Percentiles rank a stretch among this genome's conserved stretches.
Conservation (phyloP, 2,888 invertebrate genomes). For the Athetis lepigone region DNA sequence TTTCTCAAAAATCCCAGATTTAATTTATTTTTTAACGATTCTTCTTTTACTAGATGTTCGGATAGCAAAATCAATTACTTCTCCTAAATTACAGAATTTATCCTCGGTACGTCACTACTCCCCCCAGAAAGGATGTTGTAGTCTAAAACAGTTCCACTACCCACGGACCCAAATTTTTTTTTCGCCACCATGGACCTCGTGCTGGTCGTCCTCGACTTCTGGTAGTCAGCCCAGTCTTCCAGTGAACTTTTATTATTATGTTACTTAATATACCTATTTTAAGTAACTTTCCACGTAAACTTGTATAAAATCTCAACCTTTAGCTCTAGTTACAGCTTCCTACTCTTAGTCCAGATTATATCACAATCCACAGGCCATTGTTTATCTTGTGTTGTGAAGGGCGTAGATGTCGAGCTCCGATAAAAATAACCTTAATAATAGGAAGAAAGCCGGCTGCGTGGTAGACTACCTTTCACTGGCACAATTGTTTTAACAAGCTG, state of each 20-base stretch:
- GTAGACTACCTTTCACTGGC: constrained; percentile 59
- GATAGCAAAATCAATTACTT: not conserved
- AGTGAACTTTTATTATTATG: too few species aligned
- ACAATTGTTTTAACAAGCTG: constrained; percentile 61
- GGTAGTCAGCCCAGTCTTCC: too few species aligned
- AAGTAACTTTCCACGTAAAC: constrained; percentile 9
- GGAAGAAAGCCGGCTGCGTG: constrained; percentile 54
- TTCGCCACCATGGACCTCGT: too few species aligned
- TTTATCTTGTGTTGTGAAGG: constrained; percentile 62
- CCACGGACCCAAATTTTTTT: too few species aligned
- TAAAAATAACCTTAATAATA: constrained; percentile 62
- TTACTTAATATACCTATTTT: not conserved
- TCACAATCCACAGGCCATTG: constrained; percentile 58
- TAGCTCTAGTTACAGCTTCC: constrained; percentile 27
- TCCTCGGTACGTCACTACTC: too few species aligned
- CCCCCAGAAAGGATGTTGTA: too few species aligned
- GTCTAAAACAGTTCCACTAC: too few species aligned
- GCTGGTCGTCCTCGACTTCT: too few species aligned
- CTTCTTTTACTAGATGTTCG: not conserved
- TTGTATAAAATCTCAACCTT: constrained; percentile 5
- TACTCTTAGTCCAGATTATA: constrained; percentile 52
- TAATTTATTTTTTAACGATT: too few species aligned
- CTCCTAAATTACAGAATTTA: too few species aligned
- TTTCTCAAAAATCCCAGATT: too few species aligned
- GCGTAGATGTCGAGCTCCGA: constrained; percentile 58